Evolutionary conservation across 2,888 invertebrate species (phyloP).

Genomic region (Allolobophora icterica): DNA sequence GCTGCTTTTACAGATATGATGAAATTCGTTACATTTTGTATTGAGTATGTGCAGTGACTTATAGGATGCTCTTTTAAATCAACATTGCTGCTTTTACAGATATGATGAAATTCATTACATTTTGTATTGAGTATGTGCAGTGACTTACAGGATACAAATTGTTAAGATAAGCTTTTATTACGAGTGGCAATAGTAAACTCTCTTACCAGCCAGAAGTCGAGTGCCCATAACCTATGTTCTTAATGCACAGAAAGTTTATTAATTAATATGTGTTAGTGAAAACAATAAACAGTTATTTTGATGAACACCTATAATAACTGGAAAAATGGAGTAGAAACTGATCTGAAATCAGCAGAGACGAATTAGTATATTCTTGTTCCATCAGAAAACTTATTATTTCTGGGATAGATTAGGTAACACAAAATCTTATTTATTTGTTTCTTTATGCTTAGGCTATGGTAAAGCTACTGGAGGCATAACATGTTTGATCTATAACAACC

Average conservation of each 20-base stretch:
- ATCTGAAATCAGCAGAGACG: no score
- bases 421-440: neutral
- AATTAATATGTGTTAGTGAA: no score
- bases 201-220: neutral
- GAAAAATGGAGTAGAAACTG: no score
- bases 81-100: neutral
- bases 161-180: neutral
- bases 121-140: neutral
- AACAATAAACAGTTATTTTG: no score
- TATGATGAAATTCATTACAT: neutral
- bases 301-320: no score
- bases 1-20: neutral
- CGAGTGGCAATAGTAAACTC: neutral
- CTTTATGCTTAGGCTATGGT: constrained; percentile 75
- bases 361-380: neutral
- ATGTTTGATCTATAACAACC: constrained; percentile 82
- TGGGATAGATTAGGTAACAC: no score
- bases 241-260: neutral
- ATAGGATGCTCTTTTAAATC: neutral
- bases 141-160: neutral
- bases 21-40: neutral
- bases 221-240: neutral
- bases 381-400: neutral
- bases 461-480: constrained; percentile 89
- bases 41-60: neutral